Percentiles rank a stretch among this genome's conserved stretches.
Evolutionary conservation across 2,888 invertebrate genomes (phyloP).

Genomic region (Eupithecia subfuscata): DNA sequence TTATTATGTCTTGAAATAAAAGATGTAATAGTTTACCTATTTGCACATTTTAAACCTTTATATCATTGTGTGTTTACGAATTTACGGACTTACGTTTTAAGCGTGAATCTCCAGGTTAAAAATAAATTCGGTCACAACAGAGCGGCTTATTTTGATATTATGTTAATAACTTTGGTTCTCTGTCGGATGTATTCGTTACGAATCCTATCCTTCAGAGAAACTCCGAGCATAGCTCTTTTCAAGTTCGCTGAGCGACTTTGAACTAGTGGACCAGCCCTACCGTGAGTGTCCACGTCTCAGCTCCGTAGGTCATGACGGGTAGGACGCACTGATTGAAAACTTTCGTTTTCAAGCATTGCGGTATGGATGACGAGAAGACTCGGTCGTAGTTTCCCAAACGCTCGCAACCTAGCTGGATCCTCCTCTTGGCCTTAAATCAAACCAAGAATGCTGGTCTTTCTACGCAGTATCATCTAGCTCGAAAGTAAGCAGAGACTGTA

Average conservation of each 20-base stretch:
- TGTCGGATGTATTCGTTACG: background rate
- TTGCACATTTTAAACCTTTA: slow-evolving; percentile 27
- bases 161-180: background rate
- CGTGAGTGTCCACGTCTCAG: background rate
- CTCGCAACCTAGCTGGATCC: too few species aligned
- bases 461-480: background rate
- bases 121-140: too few species aligned
- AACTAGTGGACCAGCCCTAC: background rate
- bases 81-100: background rate
- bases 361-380: too few species aligned
- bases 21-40: slow-evolving; percentile 14
- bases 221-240: background rate
- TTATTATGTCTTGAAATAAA: slow-evolving; percentile 11
- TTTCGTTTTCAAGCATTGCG: too few species aligned
- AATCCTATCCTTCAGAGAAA: background rate
- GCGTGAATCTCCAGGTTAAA: too few species aligned
- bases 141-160: background rate
- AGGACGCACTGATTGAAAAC: background rate
- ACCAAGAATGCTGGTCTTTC: background rate
- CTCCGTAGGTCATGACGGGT: background rate
- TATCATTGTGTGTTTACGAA: background rate
- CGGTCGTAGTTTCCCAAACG: too few species aligned
- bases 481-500: background rate
- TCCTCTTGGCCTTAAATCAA: background rate
- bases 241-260: background rate